Percentiles rank a stretch among this genome's conserved stretches.
Conservation (phyloP, 2,797 vertebrate genomes). For the Perodicticus potto region DNA sequence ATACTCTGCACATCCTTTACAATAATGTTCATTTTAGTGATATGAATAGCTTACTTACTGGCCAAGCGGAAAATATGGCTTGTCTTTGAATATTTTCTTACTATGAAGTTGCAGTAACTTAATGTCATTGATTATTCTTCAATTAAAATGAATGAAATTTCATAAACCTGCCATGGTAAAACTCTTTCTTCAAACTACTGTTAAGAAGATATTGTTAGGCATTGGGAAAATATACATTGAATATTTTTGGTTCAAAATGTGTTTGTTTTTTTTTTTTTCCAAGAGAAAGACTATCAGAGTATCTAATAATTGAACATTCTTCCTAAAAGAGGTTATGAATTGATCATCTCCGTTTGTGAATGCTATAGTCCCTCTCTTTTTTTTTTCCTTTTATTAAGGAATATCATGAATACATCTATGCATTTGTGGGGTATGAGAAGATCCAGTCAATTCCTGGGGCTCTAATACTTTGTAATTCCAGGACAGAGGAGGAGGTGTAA, state of each 20-base stretch:
- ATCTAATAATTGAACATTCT: background rate
- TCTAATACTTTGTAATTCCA: background rate
- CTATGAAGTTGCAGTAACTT: background rate
- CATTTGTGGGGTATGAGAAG: background rate
- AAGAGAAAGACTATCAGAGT: background rate
- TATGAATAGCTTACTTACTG: background rate
- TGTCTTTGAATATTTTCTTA: constrained; percentile 32
- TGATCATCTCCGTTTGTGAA: background rate
- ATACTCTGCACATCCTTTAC: background rate
- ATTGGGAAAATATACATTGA: background rate
- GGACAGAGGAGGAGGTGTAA: background rate
- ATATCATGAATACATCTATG: no score
- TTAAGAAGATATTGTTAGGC: background rate
- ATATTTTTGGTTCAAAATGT: background rate
- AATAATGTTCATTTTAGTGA: background rate
- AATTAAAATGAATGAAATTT: constrained; percentile 27
- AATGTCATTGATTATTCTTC: constrained; percentile 37
- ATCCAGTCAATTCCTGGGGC: background rate
- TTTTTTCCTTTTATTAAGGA: no score
- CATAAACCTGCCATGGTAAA: background rate
- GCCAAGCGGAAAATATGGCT: background rate
- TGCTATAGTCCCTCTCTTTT: background rate
- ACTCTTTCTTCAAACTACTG: background rate
- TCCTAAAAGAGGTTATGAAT: background rate
- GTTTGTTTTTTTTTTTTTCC: background rate